Evolutionary conservation across 2,888 invertebrate genomes (phyloP).

Genomic region (Campoplex nolae): DNA sequence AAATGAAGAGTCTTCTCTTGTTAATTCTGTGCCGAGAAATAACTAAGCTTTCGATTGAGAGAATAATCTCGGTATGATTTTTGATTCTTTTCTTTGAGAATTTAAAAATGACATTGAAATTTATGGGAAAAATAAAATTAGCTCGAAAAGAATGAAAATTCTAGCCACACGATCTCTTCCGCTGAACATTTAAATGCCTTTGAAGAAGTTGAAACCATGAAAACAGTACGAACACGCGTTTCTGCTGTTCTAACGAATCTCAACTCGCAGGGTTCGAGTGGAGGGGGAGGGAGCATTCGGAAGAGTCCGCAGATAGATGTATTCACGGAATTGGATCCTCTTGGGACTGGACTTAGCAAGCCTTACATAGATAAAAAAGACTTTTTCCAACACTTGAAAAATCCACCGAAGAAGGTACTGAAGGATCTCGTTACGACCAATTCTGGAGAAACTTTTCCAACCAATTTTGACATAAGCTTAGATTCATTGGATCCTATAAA

Average conservation of each 20-base stretch:
- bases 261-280: constrained; percentile 68
- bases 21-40: too few species aligned
- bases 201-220: too few species aligned
- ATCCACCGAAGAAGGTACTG: constrained; percentile 96
- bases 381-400: constrained; percentile 98
- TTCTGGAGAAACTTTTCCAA: constrained; percentile 80
- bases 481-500: constrained; percentile 76
- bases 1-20: background rate
- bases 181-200: too few species aligned
- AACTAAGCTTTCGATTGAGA: too few species aligned
- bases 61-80: too few species aligned
- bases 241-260: background rate
- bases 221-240: too few species aligned
- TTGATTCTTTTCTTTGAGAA: too few species aligned
- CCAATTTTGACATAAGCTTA: constrained; percentile 78
- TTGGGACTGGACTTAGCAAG: constrained; percentile 95
- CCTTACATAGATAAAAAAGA: constrained; percentile 98
- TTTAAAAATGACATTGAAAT: too few species aligned
- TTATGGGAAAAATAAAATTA: too few species aligned
- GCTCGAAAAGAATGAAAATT: too few species aligned
- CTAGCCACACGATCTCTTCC: too few species aligned
- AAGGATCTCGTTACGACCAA: constrained; percentile 90
- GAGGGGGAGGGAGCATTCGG: constrained; percentile 73
- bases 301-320: constrained; percentile 88
- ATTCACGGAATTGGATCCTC: constrained; percentile 96